Evolutionary conservation across 1,140 invertebrate species (phyloP).

Genomic region (Latrodectus geometricus): DNA sequence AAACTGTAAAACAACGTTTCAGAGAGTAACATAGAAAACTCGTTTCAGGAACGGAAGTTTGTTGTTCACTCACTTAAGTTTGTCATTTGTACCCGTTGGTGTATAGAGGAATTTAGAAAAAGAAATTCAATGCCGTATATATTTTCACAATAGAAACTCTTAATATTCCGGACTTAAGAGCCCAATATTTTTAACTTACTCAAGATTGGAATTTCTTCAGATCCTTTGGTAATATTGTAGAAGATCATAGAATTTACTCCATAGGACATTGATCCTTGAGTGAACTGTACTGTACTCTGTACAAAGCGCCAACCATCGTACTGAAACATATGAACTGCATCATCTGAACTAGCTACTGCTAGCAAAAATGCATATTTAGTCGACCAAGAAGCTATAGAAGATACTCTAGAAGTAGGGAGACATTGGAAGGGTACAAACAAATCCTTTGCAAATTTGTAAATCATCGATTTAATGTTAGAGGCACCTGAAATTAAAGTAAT

Average conservation of each 20-base stretch:
- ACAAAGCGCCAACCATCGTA: constrained; percentile 71
- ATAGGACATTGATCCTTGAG: constrained; percentile 41
- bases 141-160: too few relatives aligned
- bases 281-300: constrained; percentile 57
- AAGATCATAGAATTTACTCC: constrained; percentile 53
- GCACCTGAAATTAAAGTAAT: constrained; percentile 34
- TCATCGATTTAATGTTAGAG: constrained; percentile 62
- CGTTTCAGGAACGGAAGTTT: too few relatives aligned
- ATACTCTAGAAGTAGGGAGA: constrained; percentile 64
- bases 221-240: not conserved
- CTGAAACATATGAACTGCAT: constrained; percentile 66
- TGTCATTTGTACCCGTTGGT: too few relatives aligned
- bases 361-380: constrained; percentile 64
- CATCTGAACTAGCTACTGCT: constrained; percentile 62
- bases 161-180: too few relatives aligned
- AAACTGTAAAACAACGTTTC: too few relatives aligned
- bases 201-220: constrained; percentile 14
- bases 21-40: too few relatives aligned
- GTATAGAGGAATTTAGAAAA: too few relatives aligned
- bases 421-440: constrained; percentile 71
- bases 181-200: constrained; percentile 12
- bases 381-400: constrained; percentile 63
- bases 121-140: too few relatives aligned
- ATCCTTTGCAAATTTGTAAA: constrained; percentile 68
- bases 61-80: too few relatives aligned